Evolutionary conservation across 2,113 vertebrate genomes (phyloP), one percentile per base, ranked within the genome.

Genomic region (Phylloscopus whistleri): DNA sequence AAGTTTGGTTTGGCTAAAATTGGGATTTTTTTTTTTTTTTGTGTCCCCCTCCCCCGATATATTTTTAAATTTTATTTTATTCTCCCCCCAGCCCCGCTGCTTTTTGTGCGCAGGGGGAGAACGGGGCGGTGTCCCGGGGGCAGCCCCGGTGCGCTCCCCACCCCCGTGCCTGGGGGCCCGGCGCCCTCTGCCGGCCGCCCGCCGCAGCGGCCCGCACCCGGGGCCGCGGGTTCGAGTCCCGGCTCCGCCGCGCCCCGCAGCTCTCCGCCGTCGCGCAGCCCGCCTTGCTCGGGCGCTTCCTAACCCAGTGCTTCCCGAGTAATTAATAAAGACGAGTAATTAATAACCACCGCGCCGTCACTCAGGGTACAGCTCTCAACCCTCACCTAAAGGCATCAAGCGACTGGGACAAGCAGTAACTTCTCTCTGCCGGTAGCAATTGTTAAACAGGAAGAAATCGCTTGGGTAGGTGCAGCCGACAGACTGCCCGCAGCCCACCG

Each of bases 121-220:
- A 31, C 11, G 13, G 4, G 10, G 63, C 22, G 48, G 4, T 6
- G 78, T 10, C 24, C 24, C 10, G 5, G 16, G 5, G 16, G 31
- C 35, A 27, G 21, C 24, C 33, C 33, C 18, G 4, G 5, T 0
- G 28, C 20, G 33, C 53, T 59, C 5, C 22, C 46, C 46, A n/a
- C n/a, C n/a, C 46, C 44, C 46, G 84, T 91, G 88, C 16, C 85
- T 83, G 89, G 64, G 44, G n/a, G 23, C 59, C 15, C 63, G 46
- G 91, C 93, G 95, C 95, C 95, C 95, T 92, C 95, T 96, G 89
- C 89, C 43, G 95, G 83, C 74, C 64, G 0, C 43, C 31, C 7
- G 28, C 48, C 26, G 56, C 56, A 33, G 62, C 30, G 9, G 2
- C 53, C 19, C 10, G 0, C 0, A 0, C 84, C 63, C 63, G 31